Base-by-base conservation (phyloP, 2,797 vertebrate species). In the Xenentodon cancila region DNA sequence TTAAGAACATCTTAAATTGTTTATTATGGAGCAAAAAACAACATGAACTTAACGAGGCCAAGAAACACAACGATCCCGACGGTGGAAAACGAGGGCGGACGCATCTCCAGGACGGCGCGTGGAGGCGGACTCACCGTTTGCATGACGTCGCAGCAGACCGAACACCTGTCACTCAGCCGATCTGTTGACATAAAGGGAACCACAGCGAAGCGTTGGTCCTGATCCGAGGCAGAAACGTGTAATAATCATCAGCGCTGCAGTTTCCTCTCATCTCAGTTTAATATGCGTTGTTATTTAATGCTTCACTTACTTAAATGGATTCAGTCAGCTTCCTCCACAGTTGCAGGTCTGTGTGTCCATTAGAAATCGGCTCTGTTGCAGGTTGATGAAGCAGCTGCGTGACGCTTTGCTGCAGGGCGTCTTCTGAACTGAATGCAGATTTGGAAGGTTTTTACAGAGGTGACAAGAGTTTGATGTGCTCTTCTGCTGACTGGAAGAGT, bases 401-500 rank as follows among this genome's bases (percentile, higher is more conserved):
- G 48, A 80, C 71, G 61, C 53, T 51, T 59, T 64, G 69, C 84
- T 82, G 78, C 73, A 27, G 48, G 63, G 74, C 78, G 56, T 51
- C 65, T 77, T 59, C 79, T 52, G 48, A 49, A 80, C 69, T 58
- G 53, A 64, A 69, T 52, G 74, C 76, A 80, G 58, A 81, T 79
- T 75, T 71, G 64, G 59, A 56, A 71, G 80, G 77, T 51, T 70
- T 59, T 9, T 65, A 20, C 55, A 22, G 43, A 61, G 57, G 45
- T 57, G 59, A 69, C 32, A 45, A 65, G 56, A 58, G 67, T 56
- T 59, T 69, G 76, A 78, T 75, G 79, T 66, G 77, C 70, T 60
- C 56, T 85, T 79, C 46, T 84, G 85, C 81, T 85, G 85, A 89
- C 73, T 61, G 48, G 37, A 56, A 59, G 47, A 44, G 34, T 73